phyloP scores from a whole-genome alignment of 2,113 vertebrate genomes.

The Nibea albiflora region DNA sequence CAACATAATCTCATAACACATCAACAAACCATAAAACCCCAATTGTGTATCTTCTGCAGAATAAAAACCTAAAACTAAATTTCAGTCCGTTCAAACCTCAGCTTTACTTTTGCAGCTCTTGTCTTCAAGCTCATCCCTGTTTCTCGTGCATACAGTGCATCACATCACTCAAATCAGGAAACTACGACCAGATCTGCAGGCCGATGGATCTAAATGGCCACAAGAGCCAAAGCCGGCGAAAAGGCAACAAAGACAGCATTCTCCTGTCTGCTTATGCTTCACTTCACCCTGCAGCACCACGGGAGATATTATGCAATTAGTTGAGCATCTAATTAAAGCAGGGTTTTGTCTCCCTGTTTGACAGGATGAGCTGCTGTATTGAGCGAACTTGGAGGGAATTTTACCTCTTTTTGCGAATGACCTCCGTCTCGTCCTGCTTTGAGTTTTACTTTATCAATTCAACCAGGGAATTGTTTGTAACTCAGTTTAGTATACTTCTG shows the following conservation, averaged over 20 bases:
- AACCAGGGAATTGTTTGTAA: background rate
- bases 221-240: slow-evolving; percentile 23
- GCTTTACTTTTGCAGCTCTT: background rate
- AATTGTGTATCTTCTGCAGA: background rate
- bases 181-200: background rate
- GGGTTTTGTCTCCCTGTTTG: slow-evolving; percentile 35
- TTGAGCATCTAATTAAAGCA: slow-evolving; percentile 55
- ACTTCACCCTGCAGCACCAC: slow-evolving; percentile 43
- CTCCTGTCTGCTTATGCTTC: slow-evolving; percentile 53
- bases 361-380: slow-evolving; percentile 5
- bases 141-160: background rate
- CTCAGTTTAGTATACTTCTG: background rate
- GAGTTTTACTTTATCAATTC: too few relatives aligned
- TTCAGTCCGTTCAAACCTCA: background rate
- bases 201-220: slow-evolving; percentile 8
- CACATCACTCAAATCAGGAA: slow-evolving; percentile 5
- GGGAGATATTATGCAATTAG: slow-evolving; percentile 61
- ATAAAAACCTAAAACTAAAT: background rate
- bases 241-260: slow-evolving; percentile 73
- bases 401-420: slow-evolving; percentile 4
- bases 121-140: background rate
- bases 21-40: background rate
- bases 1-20: background rate
- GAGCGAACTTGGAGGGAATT: background rate
- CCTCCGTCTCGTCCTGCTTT: background rate